Base-by-base conservation (phyloP, 2,888 invertebrate genomes). In the Hypomecis atomaria region DNA sequence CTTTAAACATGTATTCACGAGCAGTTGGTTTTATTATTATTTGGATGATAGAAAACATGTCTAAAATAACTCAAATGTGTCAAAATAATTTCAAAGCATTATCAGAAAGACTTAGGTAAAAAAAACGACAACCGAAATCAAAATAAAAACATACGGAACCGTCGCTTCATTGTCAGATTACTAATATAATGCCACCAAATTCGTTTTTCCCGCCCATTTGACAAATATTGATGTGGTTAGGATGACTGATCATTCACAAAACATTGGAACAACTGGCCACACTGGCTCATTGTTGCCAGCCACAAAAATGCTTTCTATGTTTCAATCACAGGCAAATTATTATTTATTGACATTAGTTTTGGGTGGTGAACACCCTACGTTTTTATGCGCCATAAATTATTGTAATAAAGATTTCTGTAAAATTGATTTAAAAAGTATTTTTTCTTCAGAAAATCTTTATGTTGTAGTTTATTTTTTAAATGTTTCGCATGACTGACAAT, bases 231-330 rank as follows among this genome's bases (percentile, higher is more conserved):
- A 85, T 82, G 81, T 70, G 76, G 69, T 67, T 65, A 65, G 48
- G 54, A 71, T 70, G 69, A 72, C 60, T 71, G 68, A 72, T 71
- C 66, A 71, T 68, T 68, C 62, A 64, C 63, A 59, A 69, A 70
- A 76, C 75, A 73, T 73, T 67, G 62, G 59, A 68, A 72, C 78
- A 77, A 76, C 77, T 80, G 78, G 71, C 68, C 58, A 59, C 60
- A 74, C 72, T 73, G 49, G 59, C 59, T 75, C 73, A 77, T 76
- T 70, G 66, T 76, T 76, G 73, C 71, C 67, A 62, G 73, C 76
- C 78, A 81, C 85, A 81, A 89, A 72, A 87, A 88, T 81, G 78
- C 78, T 87, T 90, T 88, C 82, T 82, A 79, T 89, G 89, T 88
- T 84, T 78, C 83, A 81, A 83, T 86, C 81, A 80, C 74, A 69